phyloP scores from a whole-genome alignment of 2,797 vertebrate species.

The Thamnophis elegans region DNA sequence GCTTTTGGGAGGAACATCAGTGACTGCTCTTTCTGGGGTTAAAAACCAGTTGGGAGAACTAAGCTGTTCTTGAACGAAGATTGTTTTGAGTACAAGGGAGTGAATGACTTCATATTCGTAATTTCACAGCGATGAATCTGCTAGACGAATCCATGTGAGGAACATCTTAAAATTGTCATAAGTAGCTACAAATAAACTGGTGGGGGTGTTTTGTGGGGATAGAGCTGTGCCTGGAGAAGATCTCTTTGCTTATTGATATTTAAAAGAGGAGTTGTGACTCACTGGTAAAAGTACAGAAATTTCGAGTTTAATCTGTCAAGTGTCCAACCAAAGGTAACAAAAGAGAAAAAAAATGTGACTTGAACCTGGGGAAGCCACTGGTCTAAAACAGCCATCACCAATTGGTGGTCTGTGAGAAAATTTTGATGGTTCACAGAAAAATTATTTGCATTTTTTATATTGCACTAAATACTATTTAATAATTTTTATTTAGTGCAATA shows the following conservation, averaged over 20 bases:
- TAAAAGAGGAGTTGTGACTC: not conserved
- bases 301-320: not conserved
- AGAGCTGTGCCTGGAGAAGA: not conserved
- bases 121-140: not conserved
- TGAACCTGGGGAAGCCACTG: not conserved
- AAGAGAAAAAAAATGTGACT: too few species aligned
- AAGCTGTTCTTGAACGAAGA: not conserved
- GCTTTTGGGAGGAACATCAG: not conserved
- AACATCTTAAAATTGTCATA: not conserved
- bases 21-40: not conserved
- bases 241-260: not conserved
- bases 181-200: not conserved
- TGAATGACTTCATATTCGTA: not conserved
- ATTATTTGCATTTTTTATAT: too few species aligned
- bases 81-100: not conserved
- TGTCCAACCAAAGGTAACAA: not conserved
- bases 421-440: too few species aligned
- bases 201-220: not conserved
- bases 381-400: not conserved
- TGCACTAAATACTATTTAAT: too few species aligned
- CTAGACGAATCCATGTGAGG: not conserved
- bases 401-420: too few species aligned
- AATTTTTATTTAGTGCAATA: too few species aligned
- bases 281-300: not conserved
- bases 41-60: not conserved